phyloP scores from a whole-genome alignment of 2,113 vertebrate genomes.

The Cyrtonyx montezumae region DNA sequence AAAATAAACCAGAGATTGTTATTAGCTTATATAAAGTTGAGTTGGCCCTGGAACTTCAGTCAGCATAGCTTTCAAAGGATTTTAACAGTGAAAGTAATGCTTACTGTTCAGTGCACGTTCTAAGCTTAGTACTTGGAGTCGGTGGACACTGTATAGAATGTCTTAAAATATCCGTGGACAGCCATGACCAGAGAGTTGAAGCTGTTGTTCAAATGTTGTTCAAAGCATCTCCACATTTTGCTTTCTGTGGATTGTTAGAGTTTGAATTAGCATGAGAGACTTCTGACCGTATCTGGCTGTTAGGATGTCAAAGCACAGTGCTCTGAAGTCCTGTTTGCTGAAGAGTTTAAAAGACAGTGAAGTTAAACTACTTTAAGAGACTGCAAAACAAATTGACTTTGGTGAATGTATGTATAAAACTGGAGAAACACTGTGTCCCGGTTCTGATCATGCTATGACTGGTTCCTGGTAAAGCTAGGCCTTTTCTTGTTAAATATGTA shows the following conservation, averaged over 20 bases:
- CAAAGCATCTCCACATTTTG: neutral
- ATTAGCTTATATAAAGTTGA: neutral
- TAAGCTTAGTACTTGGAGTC: neutral
- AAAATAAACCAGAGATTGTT: neutral
- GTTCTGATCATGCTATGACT: neutral
- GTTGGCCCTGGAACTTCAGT: neutral
- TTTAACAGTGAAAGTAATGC: neutral
- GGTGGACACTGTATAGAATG: fast-evolving
- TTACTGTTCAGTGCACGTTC: neutral
- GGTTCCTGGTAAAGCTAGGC: neutral
- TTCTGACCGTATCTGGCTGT: neutral
- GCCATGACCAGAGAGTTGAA: neutral
- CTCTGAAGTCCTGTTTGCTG: neutral
- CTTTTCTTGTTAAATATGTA: constrained; percentile 23
- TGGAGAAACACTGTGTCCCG: neutral
- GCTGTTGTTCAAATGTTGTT: neutral
- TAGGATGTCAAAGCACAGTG: fast-evolving
- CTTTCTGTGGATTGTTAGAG: neutral
- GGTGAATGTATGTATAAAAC: neutral
- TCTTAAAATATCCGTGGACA: neutral
- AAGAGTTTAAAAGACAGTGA: neutral
- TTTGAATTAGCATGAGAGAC: neutral
- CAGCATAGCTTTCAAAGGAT: neutral
- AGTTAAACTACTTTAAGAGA: neutral
- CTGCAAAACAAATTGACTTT: neutral